These are phyloP conservation scores for Vanessa atalanta DNA, from an alignment of 1,140 invertebrate species.

Conservation along the genomic window DNA sequence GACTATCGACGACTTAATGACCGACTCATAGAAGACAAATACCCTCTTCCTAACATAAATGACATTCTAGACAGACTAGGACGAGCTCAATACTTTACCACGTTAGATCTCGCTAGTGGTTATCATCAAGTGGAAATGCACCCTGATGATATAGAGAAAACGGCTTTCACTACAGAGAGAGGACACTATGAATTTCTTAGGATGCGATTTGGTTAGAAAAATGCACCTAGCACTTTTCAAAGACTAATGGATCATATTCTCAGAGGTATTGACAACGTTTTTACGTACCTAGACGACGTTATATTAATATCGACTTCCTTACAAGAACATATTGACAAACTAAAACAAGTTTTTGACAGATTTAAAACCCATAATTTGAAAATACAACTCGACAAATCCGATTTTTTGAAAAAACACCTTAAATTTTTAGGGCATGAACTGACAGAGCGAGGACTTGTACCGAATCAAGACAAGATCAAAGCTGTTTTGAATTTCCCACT, in stretches of 20 bases:
- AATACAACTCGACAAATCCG: conserved; percentile 9
- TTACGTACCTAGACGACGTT: conserved; percentile 2
- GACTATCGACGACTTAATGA: conserved; percentile 7
- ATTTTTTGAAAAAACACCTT: conserved; percentile 3
- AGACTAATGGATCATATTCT: conserved; percentile 4
- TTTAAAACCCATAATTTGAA: conserved; percentile 5
- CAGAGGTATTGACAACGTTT: conserved; percentile 5
- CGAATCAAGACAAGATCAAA: conserved; percentile 6
- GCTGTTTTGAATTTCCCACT: conserved; percentile 7
- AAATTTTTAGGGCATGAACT: conserved; percentile 6
- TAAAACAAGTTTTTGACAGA: conserved; percentile 4
- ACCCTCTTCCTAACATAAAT: conserved; percentile 2
- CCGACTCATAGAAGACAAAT: conserved; percentile 4
- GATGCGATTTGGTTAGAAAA: conserved; percentile 2
- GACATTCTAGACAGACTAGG: conserved; percentile 5
- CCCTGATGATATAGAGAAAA: conserved; percentile 1
- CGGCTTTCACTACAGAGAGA: conserved; percentile 5
- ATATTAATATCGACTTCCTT: not conserved
- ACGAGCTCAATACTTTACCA: conserved; percentile 3
- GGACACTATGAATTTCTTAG: conserved; percentile 3
- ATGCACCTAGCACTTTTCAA: conserved; percentile 4
- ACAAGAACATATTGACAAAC: conserved; percentile 1
- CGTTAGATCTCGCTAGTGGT: conserved; percentile 1
- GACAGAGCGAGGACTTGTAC: not conserved
- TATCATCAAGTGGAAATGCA: conserved; percentile 8